Evolutionary conservation across 1,140 invertebrate genomes (phyloP).

Genomic region (Lasioglossum baleicum): DNA sequence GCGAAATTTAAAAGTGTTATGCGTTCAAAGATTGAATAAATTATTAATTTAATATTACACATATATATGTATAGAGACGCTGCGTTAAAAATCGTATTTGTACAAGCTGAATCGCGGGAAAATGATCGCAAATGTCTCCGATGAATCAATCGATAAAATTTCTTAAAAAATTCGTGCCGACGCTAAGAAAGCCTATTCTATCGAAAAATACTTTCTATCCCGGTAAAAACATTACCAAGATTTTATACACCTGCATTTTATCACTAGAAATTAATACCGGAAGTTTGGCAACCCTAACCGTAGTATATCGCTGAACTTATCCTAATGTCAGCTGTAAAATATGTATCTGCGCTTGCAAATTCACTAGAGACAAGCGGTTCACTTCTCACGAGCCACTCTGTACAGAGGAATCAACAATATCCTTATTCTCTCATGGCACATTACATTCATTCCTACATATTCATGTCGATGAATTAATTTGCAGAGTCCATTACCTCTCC

Average conservation of each 20-base stretch:
- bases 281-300: too few species aligned
- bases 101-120: neutral
- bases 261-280: too few species aligned
- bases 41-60: neutral
- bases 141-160: neutral
- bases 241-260: too few species aligned
- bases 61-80: neutral
- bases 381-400: neutral
- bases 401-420: neutral
- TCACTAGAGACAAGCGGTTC: neutral
- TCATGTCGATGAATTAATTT: constrained; percentile 15
- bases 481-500: constrained; percentile 29
- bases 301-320: neutral
- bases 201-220: too few species aligned
- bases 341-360: neutral
- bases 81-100: constrained; percentile 3
- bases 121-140: neutral
- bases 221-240: too few species aligned
- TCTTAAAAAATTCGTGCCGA: too few species aligned
- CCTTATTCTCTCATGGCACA: constrained; percentile 34
- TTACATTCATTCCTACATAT: constrained; percentile 27
- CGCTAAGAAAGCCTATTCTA: too few species aligned
- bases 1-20: constrained; percentile 19
- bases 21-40: constrained; percentile 6
- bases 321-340: neutral